phyloP scores from a whole-genome alignment of 1,140 invertebrate genomes.

The Cotesia typhae region DNA sequence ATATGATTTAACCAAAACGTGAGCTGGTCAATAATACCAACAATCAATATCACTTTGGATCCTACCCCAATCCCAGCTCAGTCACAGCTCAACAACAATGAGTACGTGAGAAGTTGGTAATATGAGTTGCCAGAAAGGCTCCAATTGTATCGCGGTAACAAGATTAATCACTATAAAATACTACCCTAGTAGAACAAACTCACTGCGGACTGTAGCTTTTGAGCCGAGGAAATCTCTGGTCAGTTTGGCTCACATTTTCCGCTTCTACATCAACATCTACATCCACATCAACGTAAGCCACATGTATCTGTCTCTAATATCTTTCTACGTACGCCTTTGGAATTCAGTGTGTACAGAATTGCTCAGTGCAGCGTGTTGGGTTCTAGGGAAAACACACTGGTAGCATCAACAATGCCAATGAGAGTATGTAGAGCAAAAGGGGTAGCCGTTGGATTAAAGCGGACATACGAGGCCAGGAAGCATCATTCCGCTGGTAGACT shows the following conservation, averaged over 20 bases:
- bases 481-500: conserved; percentile 50
- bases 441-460: conserved; percentile 6
- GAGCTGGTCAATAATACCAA: too few species aligned
- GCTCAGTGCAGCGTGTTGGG: neutral
- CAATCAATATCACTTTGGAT: too few species aligned
- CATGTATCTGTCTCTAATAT: neutral
- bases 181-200: neutral
- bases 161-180: neutral
- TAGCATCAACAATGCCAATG: neutral
- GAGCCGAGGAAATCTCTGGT: neutral
- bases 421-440: conserved; percentile 8
- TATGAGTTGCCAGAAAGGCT: too few species aligned
- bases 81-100: too few species aligned
- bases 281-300: neutral
- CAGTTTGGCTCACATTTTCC: conserved; percentile 12
- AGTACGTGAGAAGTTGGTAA: too few species aligned
- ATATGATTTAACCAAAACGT: too few species aligned
- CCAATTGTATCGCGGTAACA: too few species aligned
- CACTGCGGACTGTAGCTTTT: neutral
- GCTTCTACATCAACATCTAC: neutral
- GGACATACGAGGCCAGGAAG: conserved; percentile 45
- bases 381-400: conserved; percentile 1
- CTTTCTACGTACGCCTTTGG: conserved; percentile 5
- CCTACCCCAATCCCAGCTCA: too few species aligned
- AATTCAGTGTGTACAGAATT: conserved; percentile 1